Evolutionary conservation across 2,113 vertebrate genomes (phyloP), one percentile per base, ranked within the genome.

Genomic region (Colistium nudipinnis): DNA sequence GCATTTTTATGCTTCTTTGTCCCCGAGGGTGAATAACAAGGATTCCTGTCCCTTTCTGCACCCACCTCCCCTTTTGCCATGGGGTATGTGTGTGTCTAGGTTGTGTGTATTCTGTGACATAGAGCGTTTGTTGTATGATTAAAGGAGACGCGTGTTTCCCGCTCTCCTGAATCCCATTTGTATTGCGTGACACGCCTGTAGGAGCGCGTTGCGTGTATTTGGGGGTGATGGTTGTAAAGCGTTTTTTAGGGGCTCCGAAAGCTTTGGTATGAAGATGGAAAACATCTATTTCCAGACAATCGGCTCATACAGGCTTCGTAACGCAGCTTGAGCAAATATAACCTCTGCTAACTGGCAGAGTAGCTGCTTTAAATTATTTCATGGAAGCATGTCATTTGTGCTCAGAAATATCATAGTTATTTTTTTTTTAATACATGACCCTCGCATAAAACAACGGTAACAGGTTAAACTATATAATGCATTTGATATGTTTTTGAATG

Each of bases 21-120:
- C 62, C 85, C 62, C 35, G n/a, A 49, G 63, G 82, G 59, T 24
- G 57, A 90, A 90, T 89, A 67, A 36, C 75, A 62, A 43, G 57
- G 51, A 85, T 89, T 82, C 83, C 51, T 78, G 4, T 39, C 51
- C 44, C 31, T 51, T 68, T 27, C 33, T 55, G 17, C 11, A 17
- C 59, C 62, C 16, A 33, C 48, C 61, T 57, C 33, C 36, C 36
- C n/a, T 11, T 47, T 62, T 62, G 1, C 22, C 24, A 10, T 48
- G 12, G 6, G 48, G 30, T 13, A 14, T 54, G 33, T 9, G 11
- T 76, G 19, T 49, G 4, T 33, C 38, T 55, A 30, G 4, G 31
- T 33, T 38, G 16, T 48, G 24, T 44, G 31, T 25, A 22, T 61
- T 68, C 70, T 70, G 22, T 56, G 36, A 64, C 27, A 14, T 5